Base-by-base conservation (phyloP, 2,888 invertebrate genomes). In the Noctua janthina region DNA sequence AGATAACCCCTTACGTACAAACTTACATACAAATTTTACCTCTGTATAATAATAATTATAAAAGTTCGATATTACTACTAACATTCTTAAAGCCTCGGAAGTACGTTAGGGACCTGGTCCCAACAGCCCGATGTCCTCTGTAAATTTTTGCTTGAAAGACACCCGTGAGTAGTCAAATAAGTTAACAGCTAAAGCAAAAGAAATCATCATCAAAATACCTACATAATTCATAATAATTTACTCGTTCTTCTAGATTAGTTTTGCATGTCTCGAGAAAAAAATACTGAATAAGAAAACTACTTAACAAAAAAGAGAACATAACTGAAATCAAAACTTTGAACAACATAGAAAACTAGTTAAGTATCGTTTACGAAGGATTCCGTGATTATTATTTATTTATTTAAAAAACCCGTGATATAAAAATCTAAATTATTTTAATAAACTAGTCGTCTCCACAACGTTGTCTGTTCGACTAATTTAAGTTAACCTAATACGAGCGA, bases 381-480 rank as follows among this genome's bases (percentile, higher is more conserved):
- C 59, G 13, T 13, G 13, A n/a, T 1, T 23, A 4, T 46, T 46
- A 46, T 46, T 46, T 46, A 46, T 46, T 46, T 46, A 46, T 46
- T 46, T 46, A 46, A 46, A 29, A 46, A 46, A 46, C 10, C 59
- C 59, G 5, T 5, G n/a, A n/a, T 0, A n/a, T 11, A 5, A 15
- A 20, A 54, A 54, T 2, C 2, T 20, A 54, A 29, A 17, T 17
- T 0, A 35, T 17, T 39, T 66, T 20, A 11, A 17, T 15, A 49
- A 29, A 43, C 29, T 29, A 54, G 23, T 46, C 87, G 59, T 81
- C 92, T 94, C 94, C 70, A 92, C 51, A n/a, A 17, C 15, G 92
- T 92, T 76, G 75, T 8, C 59, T 88, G 78, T 88, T 89, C 87
- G 71, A 91, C 93, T 94, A 94, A 94, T 94, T 94, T 93, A 93